A percentile compares a stretch with the other conserved stretches of the same genome.
phyloP scores from a whole-genome alignment of 2,888 invertebrate genomes.

The Ypsolopha sequella region DNA sequence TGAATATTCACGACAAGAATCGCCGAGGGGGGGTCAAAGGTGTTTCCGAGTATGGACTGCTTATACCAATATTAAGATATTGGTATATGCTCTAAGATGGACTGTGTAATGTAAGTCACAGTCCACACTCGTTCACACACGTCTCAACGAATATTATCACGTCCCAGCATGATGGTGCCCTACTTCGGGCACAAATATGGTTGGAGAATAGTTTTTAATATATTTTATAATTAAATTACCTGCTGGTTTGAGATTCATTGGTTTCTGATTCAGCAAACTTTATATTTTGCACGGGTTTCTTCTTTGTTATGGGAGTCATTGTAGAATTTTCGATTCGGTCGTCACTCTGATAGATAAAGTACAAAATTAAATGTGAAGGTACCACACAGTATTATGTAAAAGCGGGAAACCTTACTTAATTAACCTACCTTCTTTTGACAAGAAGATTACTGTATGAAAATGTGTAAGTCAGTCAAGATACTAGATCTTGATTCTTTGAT shows the following conservation, averaged over 20 bases:
- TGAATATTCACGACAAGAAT: too few relatives aligned
- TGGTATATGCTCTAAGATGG: too few relatives aligned
- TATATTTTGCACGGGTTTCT: constrained; percentile 10
- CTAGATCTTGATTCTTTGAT: not conserved
- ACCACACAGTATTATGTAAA: not conserved
- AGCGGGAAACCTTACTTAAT: too few relatives aligned
- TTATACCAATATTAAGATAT: too few relatives aligned
- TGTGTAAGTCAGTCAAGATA: too few relatives aligned
- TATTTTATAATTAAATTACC: constrained; percentile 15
- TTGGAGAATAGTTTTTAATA: not conserved
- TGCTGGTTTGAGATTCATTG: constrained; percentile 27
- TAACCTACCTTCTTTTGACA: too few relatives aligned
- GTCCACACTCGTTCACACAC: too few relatives aligned
- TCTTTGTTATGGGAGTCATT: not conserved
- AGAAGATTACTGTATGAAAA: too few relatives aligned
- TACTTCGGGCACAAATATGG: not conserved
- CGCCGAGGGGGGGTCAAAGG: too few relatives aligned
- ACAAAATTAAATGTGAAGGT: not conserved
- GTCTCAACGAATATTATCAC: not conserved
- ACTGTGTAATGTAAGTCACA: too few relatives aligned
- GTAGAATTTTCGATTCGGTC: not conserved
- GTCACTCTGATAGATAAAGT: not conserved
- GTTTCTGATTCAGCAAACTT: constrained; percentile 27
- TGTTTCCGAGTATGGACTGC: too few relatives aligned
- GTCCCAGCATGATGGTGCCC: not conserved